These are phyloP conservation scores for Bugula neritina DNA, from an alignment of 2,888 invertebrate genomes.

Conservation along the genomic window DNA sequence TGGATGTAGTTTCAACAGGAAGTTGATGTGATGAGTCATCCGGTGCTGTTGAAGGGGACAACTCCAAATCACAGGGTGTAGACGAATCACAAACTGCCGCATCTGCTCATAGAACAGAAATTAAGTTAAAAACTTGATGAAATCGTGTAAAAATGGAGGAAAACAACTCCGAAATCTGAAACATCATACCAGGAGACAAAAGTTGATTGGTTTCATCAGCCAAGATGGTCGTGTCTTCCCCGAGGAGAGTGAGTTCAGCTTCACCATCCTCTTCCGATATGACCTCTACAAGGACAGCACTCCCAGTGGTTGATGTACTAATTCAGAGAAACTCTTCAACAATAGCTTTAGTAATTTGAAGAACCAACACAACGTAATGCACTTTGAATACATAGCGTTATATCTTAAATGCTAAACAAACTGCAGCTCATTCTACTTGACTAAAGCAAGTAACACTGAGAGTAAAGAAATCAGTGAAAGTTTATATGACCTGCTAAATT, in stretches of 20 bases:
- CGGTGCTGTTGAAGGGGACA: not conserved
- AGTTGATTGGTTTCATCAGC: not conserved
- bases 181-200: not conserved
- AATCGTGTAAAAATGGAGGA: too few species aligned
- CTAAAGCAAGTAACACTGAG: too few species aligned
- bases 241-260: not conserved
- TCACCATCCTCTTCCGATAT: slow-evolving; percentile 7
- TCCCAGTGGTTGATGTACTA: too few species aligned
- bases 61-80: not conserved
- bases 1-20: not conserved
- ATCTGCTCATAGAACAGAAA: not conserved
- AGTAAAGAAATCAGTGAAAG: too few species aligned
- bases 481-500: too few species aligned
- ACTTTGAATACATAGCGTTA: too few species aligned
- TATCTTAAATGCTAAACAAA: too few species aligned
- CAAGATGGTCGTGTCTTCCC: not conserved
- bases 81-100: not conserved
- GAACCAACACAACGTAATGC: too few species aligned
- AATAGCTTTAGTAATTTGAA: too few species aligned
- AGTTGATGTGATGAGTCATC: not conserved
- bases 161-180: too few species aligned
- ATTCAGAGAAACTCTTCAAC: slow-evolving; percentile 1
- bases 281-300: not conserved
- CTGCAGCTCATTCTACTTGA: too few species aligned
- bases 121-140: too few species aligned